Evolutionary conservation across 2,113 vertebrate genomes (phyloP).

Genomic region (zebrafish (Danio rerio)): DNA sequence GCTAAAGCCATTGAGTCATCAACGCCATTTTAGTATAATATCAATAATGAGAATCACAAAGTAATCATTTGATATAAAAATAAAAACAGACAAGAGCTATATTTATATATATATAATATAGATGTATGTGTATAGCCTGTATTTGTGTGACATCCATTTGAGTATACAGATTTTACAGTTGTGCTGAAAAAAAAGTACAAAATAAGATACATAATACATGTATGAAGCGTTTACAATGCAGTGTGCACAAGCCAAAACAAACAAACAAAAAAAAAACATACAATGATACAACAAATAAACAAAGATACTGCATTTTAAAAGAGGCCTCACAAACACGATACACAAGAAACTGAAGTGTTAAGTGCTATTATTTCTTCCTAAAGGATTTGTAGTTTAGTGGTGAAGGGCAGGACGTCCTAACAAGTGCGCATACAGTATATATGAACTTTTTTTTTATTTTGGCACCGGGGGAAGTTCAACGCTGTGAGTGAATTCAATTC

Average conservation of each 20-base stretch:
- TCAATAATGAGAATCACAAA: slow-evolving; percentile 50
- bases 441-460: not conserved
- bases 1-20: slow-evolving; percentile 45
- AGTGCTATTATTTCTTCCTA: slow-evolving; percentile 47
- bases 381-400: slow-evolving; percentile 23
- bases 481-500: not conserved
- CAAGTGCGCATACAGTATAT: not conserved
- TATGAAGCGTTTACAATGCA: slow-evolving; percentile 60
- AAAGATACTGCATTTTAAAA: slow-evolving; percentile 73
- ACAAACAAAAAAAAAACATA: slow-evolving; percentile 66
- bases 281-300: slow-evolving; percentile 58
- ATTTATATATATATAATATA: slow-evolving; percentile 41
- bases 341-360: slow-evolving; percentile 42
- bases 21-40: slow-evolving; percentile 69
- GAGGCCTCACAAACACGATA: slow-evolving; percentile 53
- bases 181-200: slow-evolving; percentile 71
- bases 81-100: slow-evolving; percentile 65
- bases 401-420: not conserved
- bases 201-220: slow-evolving; percentile 55
- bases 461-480: not conserved
- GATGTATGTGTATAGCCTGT: slow-evolving; percentile 21
- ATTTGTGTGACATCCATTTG: slow-evolving; percentile 41
- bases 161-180: slow-evolving; percentile 62
- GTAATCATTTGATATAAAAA: slow-evolving; percentile 60
- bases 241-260: slow-evolving; percentile 37